Percentiles rank a stretch among this genome's conserved stretches.
phyloP scores from a whole-genome alignment of 2,888 invertebrate genomes.

The Phaonia tiefii region DNA sequence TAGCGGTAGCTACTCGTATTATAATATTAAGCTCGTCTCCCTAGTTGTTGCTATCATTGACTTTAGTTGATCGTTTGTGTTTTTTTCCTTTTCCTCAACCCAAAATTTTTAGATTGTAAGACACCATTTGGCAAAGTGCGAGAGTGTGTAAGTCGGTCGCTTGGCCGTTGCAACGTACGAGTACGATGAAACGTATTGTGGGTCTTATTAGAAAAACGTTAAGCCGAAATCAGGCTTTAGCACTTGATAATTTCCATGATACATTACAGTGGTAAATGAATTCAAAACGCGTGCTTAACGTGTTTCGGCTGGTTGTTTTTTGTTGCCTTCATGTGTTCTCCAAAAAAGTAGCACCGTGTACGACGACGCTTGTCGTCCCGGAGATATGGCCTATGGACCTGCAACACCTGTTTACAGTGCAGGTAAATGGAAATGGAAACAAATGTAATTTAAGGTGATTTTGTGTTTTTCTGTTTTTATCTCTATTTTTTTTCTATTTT shows the following conservation, averaged over 20 bases:
- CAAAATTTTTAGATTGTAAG: slow-evolving; percentile 19
- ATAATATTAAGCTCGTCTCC: too few species aligned
- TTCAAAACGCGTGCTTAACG: slow-evolving; percentile 66
- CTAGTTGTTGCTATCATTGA: slow-evolving; percentile 42
- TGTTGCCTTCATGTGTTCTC: slow-evolving; percentile 9
- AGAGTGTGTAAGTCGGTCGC: too few species aligned
- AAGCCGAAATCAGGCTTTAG: slow-evolving; percentile 66
- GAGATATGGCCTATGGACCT: slow-evolving; percentile 60
- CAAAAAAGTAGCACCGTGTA: slow-evolving; percentile 15
- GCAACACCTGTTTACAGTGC: slow-evolving; percentile 65
- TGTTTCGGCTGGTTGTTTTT: slow-evolving; percentile 38
- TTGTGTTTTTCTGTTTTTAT: slow-evolving; percentile 31
- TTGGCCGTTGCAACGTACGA: too few species aligned
- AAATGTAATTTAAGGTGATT: slow-evolving; percentile 66
- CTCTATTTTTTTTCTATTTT: too few species aligned
- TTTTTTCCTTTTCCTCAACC: slow-evolving; percentile 26
- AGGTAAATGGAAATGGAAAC: slow-evolving; percentile 39
- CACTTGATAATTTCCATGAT: slow-evolving; percentile 65
- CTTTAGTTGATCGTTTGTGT: slow-evolving; percentile 35
- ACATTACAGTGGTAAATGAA: slow-evolving; percentile 60
- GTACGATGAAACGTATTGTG: slow-evolving; percentile 42
- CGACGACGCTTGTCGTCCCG: slow-evolving; percentile 27
- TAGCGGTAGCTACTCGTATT: too few species aligned
- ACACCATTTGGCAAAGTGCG: background rate
- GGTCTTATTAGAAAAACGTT: slow-evolving; percentile 58